These are phyloP conservation scores for Cecidostiba fungosa DNA, from an alignment of 2,888 invertebrate genomes.

Conservation along the genomic window DNA sequence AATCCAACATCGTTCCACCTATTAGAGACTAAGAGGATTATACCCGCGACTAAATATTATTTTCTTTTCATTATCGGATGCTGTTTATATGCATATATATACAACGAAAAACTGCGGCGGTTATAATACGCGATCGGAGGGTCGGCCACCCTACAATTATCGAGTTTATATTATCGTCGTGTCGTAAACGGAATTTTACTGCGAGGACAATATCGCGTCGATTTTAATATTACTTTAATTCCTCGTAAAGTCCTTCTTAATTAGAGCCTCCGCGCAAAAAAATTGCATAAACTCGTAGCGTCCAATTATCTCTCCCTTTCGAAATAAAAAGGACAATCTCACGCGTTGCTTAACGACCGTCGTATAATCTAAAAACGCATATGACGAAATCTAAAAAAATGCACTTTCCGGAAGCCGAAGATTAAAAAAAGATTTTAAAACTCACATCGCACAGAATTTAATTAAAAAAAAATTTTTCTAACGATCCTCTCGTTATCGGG, in stretches of 20 bases:
- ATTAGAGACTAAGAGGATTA: slow-evolving; percentile 17
- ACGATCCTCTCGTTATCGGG: slow-evolving; percentile 35
- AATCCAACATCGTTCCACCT: slow-evolving; percentile 37
- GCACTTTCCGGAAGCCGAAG: too few species aligned
- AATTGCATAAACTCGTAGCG: too few species aligned
- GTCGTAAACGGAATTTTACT: not conserved
- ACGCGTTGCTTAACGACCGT: not conserved
- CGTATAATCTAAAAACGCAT: not conserved
- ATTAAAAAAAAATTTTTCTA: slow-evolving; percentile 51
- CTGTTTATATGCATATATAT: not conserved
- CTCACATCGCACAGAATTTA: not conserved
- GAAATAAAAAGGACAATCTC: not conserved
- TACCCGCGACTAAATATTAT: not conserved
- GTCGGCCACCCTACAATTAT: too few species aligned
- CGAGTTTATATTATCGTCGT: not conserved
- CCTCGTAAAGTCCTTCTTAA: not conserved
- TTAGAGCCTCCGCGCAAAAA: too few species aligned
- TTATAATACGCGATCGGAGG: too few species aligned
- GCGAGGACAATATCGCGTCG: not conserved
- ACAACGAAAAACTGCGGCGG: not conserved
- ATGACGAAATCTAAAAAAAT: too few species aligned
- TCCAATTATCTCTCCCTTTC: not conserved
- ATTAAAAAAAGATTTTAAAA: too few species aligned
- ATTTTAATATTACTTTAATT: not conserved
- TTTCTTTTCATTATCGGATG: not conserved